phyloP scores from a whole-genome alignment of 1,140 invertebrate species.

The Ditylenchus dipsaci region DNA sequence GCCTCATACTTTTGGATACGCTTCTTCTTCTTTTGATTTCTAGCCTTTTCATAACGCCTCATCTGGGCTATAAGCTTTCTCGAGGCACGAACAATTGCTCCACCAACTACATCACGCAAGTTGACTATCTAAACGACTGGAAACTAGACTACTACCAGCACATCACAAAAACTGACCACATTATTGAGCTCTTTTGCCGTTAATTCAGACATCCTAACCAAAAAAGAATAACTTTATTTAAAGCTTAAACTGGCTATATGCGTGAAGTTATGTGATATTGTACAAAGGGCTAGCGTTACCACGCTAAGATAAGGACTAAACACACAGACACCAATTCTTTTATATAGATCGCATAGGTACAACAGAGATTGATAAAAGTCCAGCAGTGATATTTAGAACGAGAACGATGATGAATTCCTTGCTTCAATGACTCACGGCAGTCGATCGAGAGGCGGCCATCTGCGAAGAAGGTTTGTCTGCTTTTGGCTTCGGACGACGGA shows the following conservation, averaged over 20 bases:
- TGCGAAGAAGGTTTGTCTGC: slow-evolving; percentile 3
- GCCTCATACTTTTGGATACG: background rate
- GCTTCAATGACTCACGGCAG: slow-evolving; percentile 2
- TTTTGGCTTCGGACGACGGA: slow-evolving; percentile 42
- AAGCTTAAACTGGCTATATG: background rate
- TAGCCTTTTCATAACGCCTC: background rate
- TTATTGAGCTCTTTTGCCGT: background rate
- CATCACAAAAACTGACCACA: background rate
- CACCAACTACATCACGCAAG: background rate
- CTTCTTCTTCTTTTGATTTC: background rate
- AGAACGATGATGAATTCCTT: background rate
- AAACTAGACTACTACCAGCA: too few relatives aligned
- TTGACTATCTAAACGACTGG: background rate
- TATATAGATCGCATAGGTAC: background rate
- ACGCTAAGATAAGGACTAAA: too few relatives aligned
- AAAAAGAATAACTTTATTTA: background rate
- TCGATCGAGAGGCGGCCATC: background rate
- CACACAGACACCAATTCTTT: too few relatives aligned
- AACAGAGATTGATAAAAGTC: background rate
- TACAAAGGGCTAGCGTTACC: too few relatives aligned
- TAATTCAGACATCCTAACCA: background rate
- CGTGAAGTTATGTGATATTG: too few relatives aligned
- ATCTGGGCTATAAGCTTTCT: background rate
- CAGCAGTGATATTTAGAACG: background rate
- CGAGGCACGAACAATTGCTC: background rate